These are phyloP conservation scores for Ichneumoninae sp. DNA, from an alignment of 2,888 invertebrate genomes.

Conservation along the genomic window DNA sequence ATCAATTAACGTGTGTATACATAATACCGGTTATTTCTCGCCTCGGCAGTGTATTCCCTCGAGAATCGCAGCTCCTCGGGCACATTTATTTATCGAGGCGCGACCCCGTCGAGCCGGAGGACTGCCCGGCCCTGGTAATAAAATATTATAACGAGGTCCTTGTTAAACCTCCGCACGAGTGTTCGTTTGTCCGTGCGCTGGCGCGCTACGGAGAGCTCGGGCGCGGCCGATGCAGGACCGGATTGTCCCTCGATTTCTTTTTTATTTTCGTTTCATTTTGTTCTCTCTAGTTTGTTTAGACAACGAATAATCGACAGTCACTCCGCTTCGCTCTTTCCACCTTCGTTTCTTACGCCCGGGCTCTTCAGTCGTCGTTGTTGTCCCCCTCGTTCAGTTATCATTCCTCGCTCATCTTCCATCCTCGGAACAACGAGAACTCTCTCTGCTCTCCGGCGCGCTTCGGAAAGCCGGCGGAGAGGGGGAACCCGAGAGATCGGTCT, in stretches of 20 bases:
- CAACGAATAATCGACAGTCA: conserved; percentile 83
- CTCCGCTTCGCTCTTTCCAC: conserved; percentile 41
- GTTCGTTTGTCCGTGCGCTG: conserved; percentile 32
- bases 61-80: conserved; percentile 41
- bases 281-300: conserved; percentile 82
- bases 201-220: conserved; percentile 52
- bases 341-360: conserved; percentile 9
- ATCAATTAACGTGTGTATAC: conserved; percentile 47
- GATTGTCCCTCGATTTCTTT: conserved; percentile 34
- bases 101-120: conserved; percentile 58
- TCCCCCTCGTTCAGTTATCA: conserved; percentile 27
- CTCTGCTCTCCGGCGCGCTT: conserved; percentile 34
- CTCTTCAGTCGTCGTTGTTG: conserved; percentile 46
- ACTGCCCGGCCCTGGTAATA: conserved; percentile 71
- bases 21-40: conserved; percentile 15
- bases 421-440: conserved; percentile 47
- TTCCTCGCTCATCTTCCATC: conserved; percentile 11
- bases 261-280: neutral
- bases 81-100: conserved; percentile 24
- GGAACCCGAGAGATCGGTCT: conserved; percentile 65
- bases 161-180: conserved; percentile 77
- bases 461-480: conserved; percentile 38
- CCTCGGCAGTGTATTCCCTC: conserved; percentile 24
- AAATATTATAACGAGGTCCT: conserved; percentile 84
- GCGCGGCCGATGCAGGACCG: conserved; percentile 59